Percentiles rank a stretch among this genome's conserved stretches.
phyloP scores from a whole-genome alignment of 2,888 invertebrate genomes.

The Noctua janthina region DNA sequence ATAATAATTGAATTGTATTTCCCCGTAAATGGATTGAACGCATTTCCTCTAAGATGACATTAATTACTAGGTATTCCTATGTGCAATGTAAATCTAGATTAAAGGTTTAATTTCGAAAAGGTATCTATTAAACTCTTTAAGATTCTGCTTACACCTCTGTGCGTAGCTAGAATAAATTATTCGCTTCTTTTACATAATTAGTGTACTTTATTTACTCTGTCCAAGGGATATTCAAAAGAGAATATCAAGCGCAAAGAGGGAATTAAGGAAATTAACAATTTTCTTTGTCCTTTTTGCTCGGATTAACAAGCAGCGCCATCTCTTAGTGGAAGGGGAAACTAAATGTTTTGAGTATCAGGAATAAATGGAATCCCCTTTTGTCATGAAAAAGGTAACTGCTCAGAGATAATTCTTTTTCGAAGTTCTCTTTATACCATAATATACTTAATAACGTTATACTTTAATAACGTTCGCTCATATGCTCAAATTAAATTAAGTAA shows the following conservation, averaged over 20 bases:
- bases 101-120: constrained; percentile 20
- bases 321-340: constrained; percentile 28
- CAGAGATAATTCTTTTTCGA: not conserved
- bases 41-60: not conserved
- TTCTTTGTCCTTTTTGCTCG: constrained; percentile 40
- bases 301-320: constrained; percentile 52
- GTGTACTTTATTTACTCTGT: constrained; percentile 45
- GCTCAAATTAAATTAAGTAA: not conserved
- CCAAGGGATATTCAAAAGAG: constrained; percentile 39
- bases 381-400: not conserved
- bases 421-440: not conserved
- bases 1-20: not conserved
- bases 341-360: constrained; percentile 20
- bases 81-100: constrained; percentile 10
- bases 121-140: constrained; percentile 30
- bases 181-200: constrained; percentile 46
- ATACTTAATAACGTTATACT: not conserved
- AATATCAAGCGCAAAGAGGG: constrained; percentile 42
- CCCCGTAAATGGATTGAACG: not conserved
- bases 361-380: constrained; percentile 3
- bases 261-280: constrained; percentile 36
- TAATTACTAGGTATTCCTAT: constrained; percentile 4
- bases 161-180: constrained; percentile 43
- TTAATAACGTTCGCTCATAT: not conserved
- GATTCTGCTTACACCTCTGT: constrained; percentile 28